Base-by-base conservation (phyloP, 2,113 vertebrate species). In the Lynx canadensis region DNA sequence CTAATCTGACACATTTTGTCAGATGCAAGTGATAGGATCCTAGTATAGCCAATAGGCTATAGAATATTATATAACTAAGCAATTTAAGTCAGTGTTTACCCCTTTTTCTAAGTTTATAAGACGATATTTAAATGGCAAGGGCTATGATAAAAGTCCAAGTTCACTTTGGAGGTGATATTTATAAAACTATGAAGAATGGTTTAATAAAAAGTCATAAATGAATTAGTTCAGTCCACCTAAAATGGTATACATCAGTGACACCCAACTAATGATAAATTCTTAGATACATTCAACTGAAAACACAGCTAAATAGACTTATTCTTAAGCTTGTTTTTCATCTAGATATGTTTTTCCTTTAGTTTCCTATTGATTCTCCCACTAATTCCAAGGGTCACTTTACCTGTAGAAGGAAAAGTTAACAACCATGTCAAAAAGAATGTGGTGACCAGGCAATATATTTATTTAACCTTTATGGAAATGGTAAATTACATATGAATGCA, bases 351-450 rank as follows among this genome's bases (percentile, higher is more conserved):
- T 97, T 95, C 33, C 48, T 96, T 45, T 74, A 74, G 33, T 71
- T 97, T 97, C 33, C 19, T 94, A 97, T 80, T 97, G 94, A 97
- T 96, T 98, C 97, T 95, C 31, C 45, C 25, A 83, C 38, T 71
- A 85, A 6, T 33, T 84, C 13, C 65, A 95, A 88, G 7, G 94
- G 0, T 13, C 12, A 92, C 93, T 97, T 95, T 96, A 80, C 90
- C 14, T 29, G 65, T 23, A 80, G 79, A 94, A 92, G 23, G 60
- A 92, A 97, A 86, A 0, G 4, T 31, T 3, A 80, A 83, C 52
- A 94, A 63, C 0, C 55, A 2, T 0, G 21, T 80, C 66, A 85
- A 94, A 71, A 74, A 79, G 23, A 27, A 94, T 89, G 73, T 8
- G 69, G 0, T 68, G 45, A 89, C 23, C 57, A 90, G 50, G 68